Conservation (phyloP, 1,140 invertebrate species). For the Drosophila oshimai region DNA sequence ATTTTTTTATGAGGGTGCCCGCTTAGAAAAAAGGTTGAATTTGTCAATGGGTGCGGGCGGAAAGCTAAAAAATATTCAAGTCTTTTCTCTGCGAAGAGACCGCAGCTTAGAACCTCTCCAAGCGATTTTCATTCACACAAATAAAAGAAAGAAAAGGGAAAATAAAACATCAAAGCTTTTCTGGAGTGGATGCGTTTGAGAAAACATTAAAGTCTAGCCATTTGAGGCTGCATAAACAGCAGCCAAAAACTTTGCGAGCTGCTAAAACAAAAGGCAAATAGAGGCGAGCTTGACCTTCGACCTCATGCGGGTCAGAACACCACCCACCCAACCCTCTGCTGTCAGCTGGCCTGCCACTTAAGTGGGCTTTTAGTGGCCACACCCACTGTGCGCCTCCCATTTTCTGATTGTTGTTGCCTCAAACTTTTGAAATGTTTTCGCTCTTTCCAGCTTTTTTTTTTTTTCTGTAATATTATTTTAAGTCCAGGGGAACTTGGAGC, state of each 20-base stretch:
- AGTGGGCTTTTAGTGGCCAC: constrained; percentile 49
- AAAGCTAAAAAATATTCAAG: constrained; percentile 1
- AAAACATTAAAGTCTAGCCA: constrained; percentile 67
- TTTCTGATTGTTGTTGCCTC: constrained; percentile 17
- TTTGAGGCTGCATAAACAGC: constrained; percentile 41
- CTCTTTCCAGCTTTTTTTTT: background rate
- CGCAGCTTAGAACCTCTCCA: constrained; percentile 13
- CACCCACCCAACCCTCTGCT: background rate
- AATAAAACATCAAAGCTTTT: constrained; percentile 64
- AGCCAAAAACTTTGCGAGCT: constrained; percentile 21
- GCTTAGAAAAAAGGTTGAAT: constrained; percentile 15
- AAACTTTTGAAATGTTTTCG: constrained; percentile 36
- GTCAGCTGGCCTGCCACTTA: constrained; percentile 51
- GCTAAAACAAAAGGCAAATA: constrained; percentile 26
- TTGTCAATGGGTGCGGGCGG: constrained; percentile 13
- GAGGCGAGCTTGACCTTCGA: constrained; percentile 42
- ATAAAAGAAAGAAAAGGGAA: background rate
- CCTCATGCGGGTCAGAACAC: constrained; percentile 32
- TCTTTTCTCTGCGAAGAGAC: background rate
- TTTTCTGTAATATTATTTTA: background rate
- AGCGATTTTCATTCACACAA: constrained; percentile 15
- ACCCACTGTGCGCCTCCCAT: constrained; percentile 16
- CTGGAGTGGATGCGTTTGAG: constrained; percentile 63
- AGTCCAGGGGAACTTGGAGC: background rate
- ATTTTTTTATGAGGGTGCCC: background rate